Conservation (phyloP, 2,888 invertebrate species). For the Morpho deidamia region DNA sequence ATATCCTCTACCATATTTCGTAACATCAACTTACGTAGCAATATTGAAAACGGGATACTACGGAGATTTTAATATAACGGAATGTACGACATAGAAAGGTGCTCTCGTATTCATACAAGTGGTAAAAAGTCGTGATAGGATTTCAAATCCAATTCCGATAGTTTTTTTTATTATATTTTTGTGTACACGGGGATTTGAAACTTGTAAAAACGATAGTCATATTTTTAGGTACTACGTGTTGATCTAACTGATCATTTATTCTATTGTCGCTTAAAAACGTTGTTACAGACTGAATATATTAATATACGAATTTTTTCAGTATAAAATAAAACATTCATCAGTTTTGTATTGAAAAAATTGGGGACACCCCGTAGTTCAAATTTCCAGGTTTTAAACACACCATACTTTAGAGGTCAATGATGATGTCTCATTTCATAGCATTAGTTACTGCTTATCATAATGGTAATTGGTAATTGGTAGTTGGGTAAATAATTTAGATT, state of each 20-base stretch:
- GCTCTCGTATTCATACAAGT: conserved; percentile 57
- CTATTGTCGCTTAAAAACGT: conserved; percentile 1
- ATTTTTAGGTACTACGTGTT: conserved; percentile 9
- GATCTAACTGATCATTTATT: conserved; percentile 11
- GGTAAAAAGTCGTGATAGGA: conserved; percentile 69
- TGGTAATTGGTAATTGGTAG: no score
- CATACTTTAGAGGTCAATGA: no score
- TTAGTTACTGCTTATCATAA: no score
- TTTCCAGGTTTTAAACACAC: no score
- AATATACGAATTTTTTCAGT: conserved; percentile 1
- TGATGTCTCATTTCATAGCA: no score
- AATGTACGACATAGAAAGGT: conserved; percentile 54
- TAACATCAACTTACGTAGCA: conserved; percentile 49
- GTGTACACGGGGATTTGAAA: conserved; percentile 22
- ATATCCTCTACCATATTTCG: conserved; percentile 57
- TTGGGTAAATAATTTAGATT: no score
- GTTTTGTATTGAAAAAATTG: no score
- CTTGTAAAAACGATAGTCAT: conserved; percentile 17
- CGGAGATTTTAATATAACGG: conserved; percentile 61
- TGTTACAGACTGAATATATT: neutral
- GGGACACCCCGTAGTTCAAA: no score
- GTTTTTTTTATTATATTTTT: conserved; percentile 32
- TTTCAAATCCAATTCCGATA: conserved; percentile 61
- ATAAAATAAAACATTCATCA: neutral
- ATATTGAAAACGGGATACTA: conserved; percentile 66